A percentile compares a stretch with the other conserved stretches of the same genome.
These are phyloP conservation scores for Antechinus flavipes DNA, from an alignment of 2,113 vertebrate species.

Conservation along the genomic window DNA sequence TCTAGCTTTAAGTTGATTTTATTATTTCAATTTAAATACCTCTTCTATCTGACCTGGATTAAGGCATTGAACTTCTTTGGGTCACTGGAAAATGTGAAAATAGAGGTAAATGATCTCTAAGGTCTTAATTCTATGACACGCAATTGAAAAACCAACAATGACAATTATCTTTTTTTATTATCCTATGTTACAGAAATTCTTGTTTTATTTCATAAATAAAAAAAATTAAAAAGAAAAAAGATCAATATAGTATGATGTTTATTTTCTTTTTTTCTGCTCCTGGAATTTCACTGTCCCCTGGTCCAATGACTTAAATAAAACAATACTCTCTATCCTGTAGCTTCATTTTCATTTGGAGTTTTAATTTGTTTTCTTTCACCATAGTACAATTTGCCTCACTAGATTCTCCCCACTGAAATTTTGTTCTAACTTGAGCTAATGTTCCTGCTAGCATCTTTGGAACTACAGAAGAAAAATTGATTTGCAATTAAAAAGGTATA, in stretches of 20 bases:
- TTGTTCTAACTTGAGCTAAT: slow-evolving; percentile 51
- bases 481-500: slow-evolving; percentile 60
- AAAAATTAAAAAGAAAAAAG: not conserved
- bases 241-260: not conserved
- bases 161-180: too few species aligned
- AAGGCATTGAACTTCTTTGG: too few species aligned
- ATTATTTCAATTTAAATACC: not conserved
- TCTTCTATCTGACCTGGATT: not conserved
- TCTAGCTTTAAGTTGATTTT: not conserved
- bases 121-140: not conserved
- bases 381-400: slow-evolving; percentile 63
- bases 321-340: slow-evolving; percentile 62
- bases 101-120: not conserved
- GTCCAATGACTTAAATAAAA: slow-evolving; percentile 32
- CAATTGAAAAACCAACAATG: not conserved
- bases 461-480: slow-evolving; percentile 30
- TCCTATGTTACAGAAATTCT: too few species aligned
- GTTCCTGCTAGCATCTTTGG: slow-evolving; percentile 36
- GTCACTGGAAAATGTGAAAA: not conserved
- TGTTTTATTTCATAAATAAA: too few species aligned
- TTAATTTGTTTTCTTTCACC: slow-evolving; percentile 69
- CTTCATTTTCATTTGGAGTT: slow-evolving; percentile 66
- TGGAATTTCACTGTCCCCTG: slow-evolving; percentile 21
- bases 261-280: slow-evolving; percentile 19
- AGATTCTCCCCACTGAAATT: slow-evolving; percentile 56